Conservation (phyloP, 2,797 vertebrate genomes). For the Tympanoctomys barrerae region DNA sequence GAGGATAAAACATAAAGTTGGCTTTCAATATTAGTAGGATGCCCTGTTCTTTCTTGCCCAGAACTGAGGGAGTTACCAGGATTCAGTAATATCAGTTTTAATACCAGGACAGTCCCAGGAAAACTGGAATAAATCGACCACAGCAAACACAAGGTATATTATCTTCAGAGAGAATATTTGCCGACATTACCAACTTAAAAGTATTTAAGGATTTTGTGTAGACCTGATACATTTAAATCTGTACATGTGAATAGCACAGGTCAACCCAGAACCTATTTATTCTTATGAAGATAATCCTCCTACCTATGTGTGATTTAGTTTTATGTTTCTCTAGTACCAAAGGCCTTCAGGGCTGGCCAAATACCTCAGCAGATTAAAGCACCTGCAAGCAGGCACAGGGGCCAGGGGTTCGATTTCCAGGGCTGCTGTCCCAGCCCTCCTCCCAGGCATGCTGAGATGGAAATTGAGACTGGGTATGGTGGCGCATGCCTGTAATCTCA, state of each 20-base stretch:
- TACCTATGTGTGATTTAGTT: neutral
- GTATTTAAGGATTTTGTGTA: neutral
- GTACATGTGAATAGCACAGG: neutral
- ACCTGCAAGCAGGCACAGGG: no score
- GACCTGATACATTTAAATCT: slow-evolving; percentile 37
- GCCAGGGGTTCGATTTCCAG: no score
- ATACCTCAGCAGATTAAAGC: no score
- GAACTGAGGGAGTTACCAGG: neutral
- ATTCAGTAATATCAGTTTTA: neutral
- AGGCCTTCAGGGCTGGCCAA: neutral
- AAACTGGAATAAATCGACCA: neutral
- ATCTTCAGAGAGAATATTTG: neutral
- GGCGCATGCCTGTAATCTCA: no score
- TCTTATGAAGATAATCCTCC: slow-evolving; percentile 1
- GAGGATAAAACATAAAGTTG: neutral
- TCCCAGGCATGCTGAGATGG: no score
- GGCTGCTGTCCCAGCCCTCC: no score
- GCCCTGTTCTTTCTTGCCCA: neutral
- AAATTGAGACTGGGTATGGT: no score
- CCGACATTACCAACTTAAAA: neutral
- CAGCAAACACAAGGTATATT: neutral
- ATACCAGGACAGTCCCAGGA: neutral
- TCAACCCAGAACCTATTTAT: slow-evolving; percentile 11
- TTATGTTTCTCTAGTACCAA: neutral
- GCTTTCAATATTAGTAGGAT: neutral